These are phyloP conservation scores for Ligdia adustata DNA, from an alignment of 2,888 invertebrate species.

Conservation along the genomic window DNA sequence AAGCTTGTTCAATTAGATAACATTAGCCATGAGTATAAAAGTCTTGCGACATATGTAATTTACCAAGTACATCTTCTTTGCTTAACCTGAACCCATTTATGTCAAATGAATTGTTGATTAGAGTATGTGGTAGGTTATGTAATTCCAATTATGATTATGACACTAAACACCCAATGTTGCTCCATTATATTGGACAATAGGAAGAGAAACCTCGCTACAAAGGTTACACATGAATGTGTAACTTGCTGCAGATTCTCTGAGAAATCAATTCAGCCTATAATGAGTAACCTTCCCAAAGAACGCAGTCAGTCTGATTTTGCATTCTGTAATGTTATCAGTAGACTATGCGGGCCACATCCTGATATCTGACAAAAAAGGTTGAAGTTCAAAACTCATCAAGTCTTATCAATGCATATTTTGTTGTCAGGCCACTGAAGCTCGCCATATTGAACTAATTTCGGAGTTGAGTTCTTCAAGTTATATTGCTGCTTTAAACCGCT, in stretches of 20 bases:
- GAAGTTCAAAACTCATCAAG: slow-evolving; percentile 20
- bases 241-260: slow-evolving; percentile 18
- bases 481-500: slow-evolving; percentile 8
- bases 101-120: slow-evolving; percentile 11
- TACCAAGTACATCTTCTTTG: background rate
- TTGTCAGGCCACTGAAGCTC: slow-evolving; percentile 14
- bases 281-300: slow-evolving; percentile 16
- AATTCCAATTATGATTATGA: slow-evolving; percentile 18
- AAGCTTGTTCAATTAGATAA: background rate
- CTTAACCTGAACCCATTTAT: slow-evolving; percentile 11
- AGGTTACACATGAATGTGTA: slow-evolving; percentile 5
- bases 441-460: slow-evolving; percentile 14
- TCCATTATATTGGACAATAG: slow-evolving; percentile 30
- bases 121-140: slow-evolving; percentile 20
- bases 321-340: background rate
- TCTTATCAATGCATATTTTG: slow-evolving; percentile 23
- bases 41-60: background rate
- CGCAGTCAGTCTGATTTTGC: background rate
- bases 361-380: slow-evolving; percentile 22
- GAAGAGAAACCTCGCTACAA: slow-evolving; percentile 28
- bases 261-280: slow-evolving; percentile 13
- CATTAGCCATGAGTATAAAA: background rate
- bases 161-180: slow-evolving; percentile 27
- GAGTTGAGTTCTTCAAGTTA: slow-evolving; percentile 2
- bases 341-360: slow-evolving; percentile 30